These are phyloP conservation scores for Acinonyx jubatus DNA, from an alignment of 2,113 vertebrate species.

Conservation along the genomic window DNA sequence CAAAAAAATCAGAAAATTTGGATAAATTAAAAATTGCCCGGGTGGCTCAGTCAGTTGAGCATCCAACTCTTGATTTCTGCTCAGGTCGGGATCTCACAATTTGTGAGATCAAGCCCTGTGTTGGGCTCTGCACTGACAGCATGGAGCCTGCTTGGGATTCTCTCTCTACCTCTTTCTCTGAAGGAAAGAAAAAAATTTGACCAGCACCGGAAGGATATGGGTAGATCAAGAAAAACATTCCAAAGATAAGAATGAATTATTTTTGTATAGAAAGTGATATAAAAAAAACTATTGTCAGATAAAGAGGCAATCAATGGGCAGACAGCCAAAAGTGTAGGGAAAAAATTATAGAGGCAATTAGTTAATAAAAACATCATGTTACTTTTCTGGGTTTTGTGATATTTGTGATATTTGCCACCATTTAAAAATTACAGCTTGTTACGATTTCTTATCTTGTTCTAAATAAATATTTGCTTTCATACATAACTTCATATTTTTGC, in stretches of 20 bases:
- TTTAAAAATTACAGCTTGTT: constrained; percentile 12
- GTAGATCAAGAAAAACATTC: background rate
- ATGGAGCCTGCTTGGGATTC: no score
- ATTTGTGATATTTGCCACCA: background rate
- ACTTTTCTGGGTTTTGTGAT: background rate
- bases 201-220: background rate
- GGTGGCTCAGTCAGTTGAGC: no score
- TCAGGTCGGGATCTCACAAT: no score
- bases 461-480: background rate
- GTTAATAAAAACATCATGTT: background rate
- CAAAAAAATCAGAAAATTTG: constrained; percentile 7
- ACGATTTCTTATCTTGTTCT: background rate
- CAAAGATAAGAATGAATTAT: background rate
- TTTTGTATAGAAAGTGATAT: background rate
- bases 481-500: background rate
- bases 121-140: no score
- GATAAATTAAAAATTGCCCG: background rate
- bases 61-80: no score
- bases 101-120: no score
- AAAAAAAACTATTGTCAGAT: background rate
- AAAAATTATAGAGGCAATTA: background rate
- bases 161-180: no score
- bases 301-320: background rate
- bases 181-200: no score
- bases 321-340: background rate